A percentile compares a stretch with the other conserved stretches of the same genome.
These are phyloP conservation scores for Pantherophis alleghaniensis DNA, from an alignment of 2,797 vertebrate genomes.

Conservation along the genomic window DNA sequence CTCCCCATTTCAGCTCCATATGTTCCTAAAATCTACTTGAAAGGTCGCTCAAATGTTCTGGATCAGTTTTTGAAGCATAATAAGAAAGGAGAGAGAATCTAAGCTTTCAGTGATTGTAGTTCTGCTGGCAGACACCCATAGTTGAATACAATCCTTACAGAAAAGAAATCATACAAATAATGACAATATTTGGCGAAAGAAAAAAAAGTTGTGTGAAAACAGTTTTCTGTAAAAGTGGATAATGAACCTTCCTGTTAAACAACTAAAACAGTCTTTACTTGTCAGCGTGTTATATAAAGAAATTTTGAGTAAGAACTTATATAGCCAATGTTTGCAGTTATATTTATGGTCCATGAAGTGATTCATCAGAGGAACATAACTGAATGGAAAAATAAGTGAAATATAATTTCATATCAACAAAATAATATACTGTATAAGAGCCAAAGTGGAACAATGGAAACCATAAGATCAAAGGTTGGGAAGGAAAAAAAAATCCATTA, in stretches of 20 bases:
- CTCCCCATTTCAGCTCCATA: background rate
- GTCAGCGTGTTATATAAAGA: background rate
- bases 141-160: background rate
- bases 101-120: background rate
- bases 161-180: background rate
- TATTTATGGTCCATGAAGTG: background rate
- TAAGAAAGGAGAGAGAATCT: background rate
- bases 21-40: background rate
- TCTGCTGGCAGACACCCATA: background rate
- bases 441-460: slow-evolving; percentile 8
- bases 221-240: background rate
- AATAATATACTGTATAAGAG: background rate
- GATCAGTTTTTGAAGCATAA: background rate
- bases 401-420: background rate
- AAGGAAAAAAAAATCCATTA: background rate
- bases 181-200: background rate
- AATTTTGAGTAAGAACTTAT: background rate
- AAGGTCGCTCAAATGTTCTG: background rate
- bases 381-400: background rate
- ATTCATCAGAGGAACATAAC: background rate
- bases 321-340: background rate
- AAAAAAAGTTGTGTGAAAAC: background rate
- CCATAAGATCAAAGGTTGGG: background rate
- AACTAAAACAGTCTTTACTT: background rate
- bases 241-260: background rate